Evolutionary conservation across 1,140 invertebrate species (phyloP), one percentile per base, ranked within the genome.

Genomic region (Diabrotica virgifera): DNA sequence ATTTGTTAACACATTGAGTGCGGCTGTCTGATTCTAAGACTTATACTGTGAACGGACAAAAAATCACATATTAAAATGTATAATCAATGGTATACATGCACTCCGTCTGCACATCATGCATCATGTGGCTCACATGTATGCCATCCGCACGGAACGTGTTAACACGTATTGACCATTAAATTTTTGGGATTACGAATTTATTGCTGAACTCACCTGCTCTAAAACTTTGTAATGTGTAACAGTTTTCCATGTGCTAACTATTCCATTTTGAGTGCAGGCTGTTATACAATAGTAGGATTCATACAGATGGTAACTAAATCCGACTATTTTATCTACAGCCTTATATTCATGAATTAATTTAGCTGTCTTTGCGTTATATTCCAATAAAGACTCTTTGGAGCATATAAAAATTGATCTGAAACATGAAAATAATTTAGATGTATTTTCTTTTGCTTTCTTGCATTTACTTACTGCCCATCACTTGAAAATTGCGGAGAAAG

Each of bases 401-500:
- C 84, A 73, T 60, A 87, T 79, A 69, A 85, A 86, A 7, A 89
- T 69, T 66, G 78, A 80, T 75, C 85, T 87, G 72, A 14, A 77
- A 80, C 36, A 10, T 68, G 64, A 74, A 71, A 57, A 55, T 64
- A 50, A 35, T 13, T 60, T 36, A 62, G 59, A 46, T 36, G 36
- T 50, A 35, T 11, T 52, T 52, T 57, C 38, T 61, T 46, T 64
- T 59, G 58, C 55, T 60, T 54, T 65, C 55, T 71, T 46, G 66
- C 64, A 68, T 52, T 38, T 24, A 68, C 86, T 84, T 81, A 89
- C 87, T 86, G 83, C 79, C 83, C 84, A 77, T 86, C 82, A 9
- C 69, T 70, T 6, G 87, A 86, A 80, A 88, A 89, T 36, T 88
- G 62, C 12, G 87, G 86, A 13, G 80, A 75, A 74, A 84, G 79